phyloP scores from a whole-genome alignment of 2,888 invertebrate species.

The Salticus scenicus region DNA sequence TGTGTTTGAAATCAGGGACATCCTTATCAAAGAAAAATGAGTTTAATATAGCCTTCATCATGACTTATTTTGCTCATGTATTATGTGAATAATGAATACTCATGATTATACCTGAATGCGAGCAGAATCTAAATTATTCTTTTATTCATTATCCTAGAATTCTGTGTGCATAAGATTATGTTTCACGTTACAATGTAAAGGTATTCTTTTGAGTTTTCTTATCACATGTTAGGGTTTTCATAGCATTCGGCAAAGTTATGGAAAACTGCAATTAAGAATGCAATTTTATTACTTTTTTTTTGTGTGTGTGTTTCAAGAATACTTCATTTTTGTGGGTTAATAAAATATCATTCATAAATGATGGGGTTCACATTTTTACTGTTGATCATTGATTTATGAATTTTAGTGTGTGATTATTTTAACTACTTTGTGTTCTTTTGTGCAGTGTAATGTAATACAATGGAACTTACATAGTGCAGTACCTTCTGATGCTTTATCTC shows the following conservation, averaged over 20 bases:
- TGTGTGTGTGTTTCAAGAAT: conserved; percentile 2
- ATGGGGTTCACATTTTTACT: too few relatives aligned
- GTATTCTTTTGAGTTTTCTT: conserved; percentile 55
- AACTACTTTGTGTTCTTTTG: too few relatives aligned
- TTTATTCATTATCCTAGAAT: conserved; percentile 44
- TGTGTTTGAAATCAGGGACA: conserved; percentile 22
- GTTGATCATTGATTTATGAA: too few relatives aligned
- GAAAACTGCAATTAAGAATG: conserved; percentile 8
- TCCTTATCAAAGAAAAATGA: conserved; percentile 40
- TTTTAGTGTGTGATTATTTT: too few relatives aligned
- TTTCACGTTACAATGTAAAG: conserved; percentile 33
- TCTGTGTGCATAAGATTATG: conserved; percentile 16
- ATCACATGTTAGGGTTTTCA: conserved; percentile 32
- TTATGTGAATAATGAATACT: conserved; percentile 21
- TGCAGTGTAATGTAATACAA: too few relatives aligned
- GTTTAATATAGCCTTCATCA: conserved; percentile 46
- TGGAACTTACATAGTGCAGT: too few relatives aligned
- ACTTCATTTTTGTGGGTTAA: neutral
- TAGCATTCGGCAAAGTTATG: conserved; percentile 5
- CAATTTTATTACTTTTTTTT: conserved; percentile 37
- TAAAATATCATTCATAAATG: neutral
- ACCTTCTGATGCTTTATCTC: too few relatives aligned
- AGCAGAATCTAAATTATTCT: conserved; percentile 53
- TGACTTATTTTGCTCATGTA: conserved; percentile 50
- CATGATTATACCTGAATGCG: conserved; percentile 32